Evolutionary conservation across 2,113 vertebrate species (phyloP).

Genomic region (Myotis yumanensis): DNA sequence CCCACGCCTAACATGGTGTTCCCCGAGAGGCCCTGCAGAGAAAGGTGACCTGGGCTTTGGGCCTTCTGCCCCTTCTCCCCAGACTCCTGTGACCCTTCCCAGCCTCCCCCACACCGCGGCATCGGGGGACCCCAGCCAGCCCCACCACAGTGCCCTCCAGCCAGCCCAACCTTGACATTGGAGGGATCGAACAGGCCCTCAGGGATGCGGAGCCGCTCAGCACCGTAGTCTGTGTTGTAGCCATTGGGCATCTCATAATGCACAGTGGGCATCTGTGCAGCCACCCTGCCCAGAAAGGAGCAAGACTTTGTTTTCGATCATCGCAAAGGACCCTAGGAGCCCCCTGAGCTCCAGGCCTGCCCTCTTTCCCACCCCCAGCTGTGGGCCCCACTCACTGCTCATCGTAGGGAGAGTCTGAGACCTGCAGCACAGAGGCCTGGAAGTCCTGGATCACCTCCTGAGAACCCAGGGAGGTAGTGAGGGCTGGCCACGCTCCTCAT

Average conservation of each 20-base stretch:
- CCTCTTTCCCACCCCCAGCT: not conserved
- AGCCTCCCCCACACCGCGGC: not conserved
- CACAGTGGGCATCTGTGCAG: constrained; percentile 89
- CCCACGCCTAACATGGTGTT: constrained; percentile 88
- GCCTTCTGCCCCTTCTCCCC: not conserved
- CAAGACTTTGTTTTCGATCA: not conserved
- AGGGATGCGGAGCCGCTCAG: constrained; percentile 85
- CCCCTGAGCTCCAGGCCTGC: not conserved
- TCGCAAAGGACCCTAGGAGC: not conserved
- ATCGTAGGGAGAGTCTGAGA: constrained; percentile 87
- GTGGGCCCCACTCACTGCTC: constrained; percentile 83
- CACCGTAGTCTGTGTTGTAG: constrained; percentile 86
- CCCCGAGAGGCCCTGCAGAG: constrained; percentile 84
- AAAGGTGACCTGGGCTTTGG: not conserved
- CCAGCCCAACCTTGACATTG: constrained; percentile 84
- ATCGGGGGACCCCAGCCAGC: not conserved
- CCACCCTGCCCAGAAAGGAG: constrained; percentile 79
- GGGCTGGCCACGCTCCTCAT: not conserved
- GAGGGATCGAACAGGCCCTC: constrained; percentile 88
- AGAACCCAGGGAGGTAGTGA: not conserved
- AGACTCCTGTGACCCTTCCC: not conserved
- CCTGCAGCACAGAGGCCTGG: constrained; percentile 86
- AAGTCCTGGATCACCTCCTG: constrained; percentile 89
- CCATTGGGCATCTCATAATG: constrained; percentile 89
- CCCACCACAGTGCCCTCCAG: not conserved